A percentile compares a stretch with the other conserved stretches of the same genome.
Conservation (phyloP, 2,888 invertebrate species). For the Sesamia inferens region DNA sequence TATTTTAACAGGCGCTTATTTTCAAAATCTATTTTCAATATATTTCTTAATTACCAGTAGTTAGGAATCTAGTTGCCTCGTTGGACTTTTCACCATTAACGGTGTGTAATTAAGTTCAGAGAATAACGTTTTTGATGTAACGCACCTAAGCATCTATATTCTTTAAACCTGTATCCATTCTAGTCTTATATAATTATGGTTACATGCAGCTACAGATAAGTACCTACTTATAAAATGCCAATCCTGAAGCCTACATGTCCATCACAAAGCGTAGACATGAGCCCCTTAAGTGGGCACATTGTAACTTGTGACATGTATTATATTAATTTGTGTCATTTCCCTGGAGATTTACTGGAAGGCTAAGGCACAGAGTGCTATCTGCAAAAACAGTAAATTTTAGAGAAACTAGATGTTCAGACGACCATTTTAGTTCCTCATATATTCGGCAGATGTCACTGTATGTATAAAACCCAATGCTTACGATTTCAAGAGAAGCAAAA, state of each 20-base stretch:
- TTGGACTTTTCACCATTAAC: too few relatives aligned
- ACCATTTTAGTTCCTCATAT: constrained; percentile 1
- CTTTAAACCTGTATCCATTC: not conserved
- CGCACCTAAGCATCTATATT: too few relatives aligned
- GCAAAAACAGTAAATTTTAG: not conserved
- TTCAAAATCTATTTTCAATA: too few relatives aligned
- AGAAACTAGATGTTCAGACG: too few relatives aligned
- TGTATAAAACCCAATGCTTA: not conserved
- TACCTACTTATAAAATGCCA: not conserved
- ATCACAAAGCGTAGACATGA: not conserved
- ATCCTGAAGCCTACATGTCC: not conserved
- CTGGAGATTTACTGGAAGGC: not conserved
- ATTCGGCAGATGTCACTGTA: constrained; percentile 29
- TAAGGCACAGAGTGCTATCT: not conserved
- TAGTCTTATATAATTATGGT: not conserved
- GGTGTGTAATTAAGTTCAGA: too few relatives aligned
- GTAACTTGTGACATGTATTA: not conserved
- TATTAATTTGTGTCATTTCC: not conserved
- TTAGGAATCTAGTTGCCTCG: too few relatives aligned
- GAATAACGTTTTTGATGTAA: too few relatives aligned
- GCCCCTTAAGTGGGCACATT: not conserved
- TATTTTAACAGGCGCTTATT: too few relatives aligned
- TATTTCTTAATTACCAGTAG: too few relatives aligned
- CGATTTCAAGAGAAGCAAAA: not conserved
- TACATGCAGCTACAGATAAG: not conserved